These are phyloP conservation scores for Drosophila mayri DNA, from an alignment of 1,140 invertebrate genomes.

Conservation along the genomic window DNA sequence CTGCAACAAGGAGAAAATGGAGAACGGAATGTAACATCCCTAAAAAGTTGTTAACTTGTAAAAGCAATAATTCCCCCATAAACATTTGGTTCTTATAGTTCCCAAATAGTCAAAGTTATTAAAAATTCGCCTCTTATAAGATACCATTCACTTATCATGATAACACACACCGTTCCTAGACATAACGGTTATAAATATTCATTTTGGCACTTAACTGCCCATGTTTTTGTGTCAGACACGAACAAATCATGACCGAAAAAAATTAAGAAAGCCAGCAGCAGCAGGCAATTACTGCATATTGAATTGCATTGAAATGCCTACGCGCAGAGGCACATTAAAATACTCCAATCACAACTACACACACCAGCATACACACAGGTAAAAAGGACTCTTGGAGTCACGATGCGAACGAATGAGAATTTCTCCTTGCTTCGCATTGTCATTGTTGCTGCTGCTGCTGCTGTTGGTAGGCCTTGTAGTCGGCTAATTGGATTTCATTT, in stretches of 20 bases:
- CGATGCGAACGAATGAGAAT: constrained; percentile 36
- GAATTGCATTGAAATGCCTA: constrained; percentile 62
- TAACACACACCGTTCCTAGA: constrained; percentile 3
- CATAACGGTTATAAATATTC: constrained; percentile 55
- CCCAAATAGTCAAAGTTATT: background rate
- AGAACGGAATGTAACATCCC: no score
- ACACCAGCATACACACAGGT: background rate
- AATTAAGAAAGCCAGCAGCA: constrained; percentile 55
- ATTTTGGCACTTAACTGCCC: constrained; percentile 68
- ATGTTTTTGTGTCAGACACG: constrained; percentile 60
- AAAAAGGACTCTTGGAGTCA: constrained; percentile 59
- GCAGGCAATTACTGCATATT: constrained; percentile 73
- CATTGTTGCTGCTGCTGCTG: constrained; percentile 23
- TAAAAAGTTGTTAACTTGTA: no score
- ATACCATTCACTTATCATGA: constrained; percentile 5
- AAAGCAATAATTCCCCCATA: background rate
- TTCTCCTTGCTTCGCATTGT: constrained; percentile 26
- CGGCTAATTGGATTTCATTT: constrained; percentile 84
- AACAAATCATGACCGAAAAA: constrained; percentile 68
- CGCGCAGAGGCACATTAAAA: constrained; percentile 24
- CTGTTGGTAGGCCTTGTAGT: constrained; percentile 73
- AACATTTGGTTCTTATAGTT: background rate
- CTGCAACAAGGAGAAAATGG: no score
- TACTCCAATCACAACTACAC: constrained; percentile 17
- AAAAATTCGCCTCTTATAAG: background rate